A percentile compares a stretch with the other conserved stretches of the same genome.
These are phyloP conservation scores for Phthorimaea operculella DNA, from an alignment of 1,140 invertebrate genomes.

Conservation along the genomic window DNA sequence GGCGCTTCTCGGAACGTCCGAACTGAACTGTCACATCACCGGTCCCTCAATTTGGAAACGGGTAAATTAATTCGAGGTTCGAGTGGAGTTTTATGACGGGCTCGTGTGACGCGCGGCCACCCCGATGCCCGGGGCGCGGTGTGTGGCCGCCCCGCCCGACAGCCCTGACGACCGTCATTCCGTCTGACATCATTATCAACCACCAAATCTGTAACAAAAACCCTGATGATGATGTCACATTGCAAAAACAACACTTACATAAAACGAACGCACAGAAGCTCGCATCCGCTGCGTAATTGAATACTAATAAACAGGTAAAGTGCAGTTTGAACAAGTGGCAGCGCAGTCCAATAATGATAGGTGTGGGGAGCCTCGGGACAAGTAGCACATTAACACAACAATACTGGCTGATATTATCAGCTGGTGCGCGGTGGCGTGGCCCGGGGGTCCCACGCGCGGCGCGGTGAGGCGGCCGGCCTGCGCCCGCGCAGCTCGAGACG, in stretches of 20 bases:
- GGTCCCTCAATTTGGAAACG: neutral
- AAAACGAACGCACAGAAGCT: too few species aligned
- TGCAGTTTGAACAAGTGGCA: neutral
- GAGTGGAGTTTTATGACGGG: constrained; percentile 2
- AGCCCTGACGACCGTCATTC: too few species aligned
- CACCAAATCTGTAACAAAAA: too few species aligned
- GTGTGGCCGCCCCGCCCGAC: neutral
- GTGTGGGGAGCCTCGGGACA: neutral
- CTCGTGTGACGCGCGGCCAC: neutral
- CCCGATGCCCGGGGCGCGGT: neutral
- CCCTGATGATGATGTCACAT: too few species aligned
- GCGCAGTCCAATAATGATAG: neutral
- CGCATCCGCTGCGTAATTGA: neutral
- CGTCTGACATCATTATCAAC: too few species aligned
- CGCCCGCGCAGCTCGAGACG: constrained; percentile 6
- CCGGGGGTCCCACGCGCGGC: constrained; percentile 9
- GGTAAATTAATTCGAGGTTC: neutral
- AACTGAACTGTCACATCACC: neutral
- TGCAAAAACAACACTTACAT: too few species aligned
- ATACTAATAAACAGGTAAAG: neutral
- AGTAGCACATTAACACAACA: constrained; percentile 8
- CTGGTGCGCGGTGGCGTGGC: constrained; percentile 12
- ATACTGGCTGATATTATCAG: constrained; percentile 13
- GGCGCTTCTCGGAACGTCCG: neutral
- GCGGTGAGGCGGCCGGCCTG: constrained; percentile 3